A percentile compares a stretch with the other conserved stretches of the same genome.
These are phyloP conservation scores for Pygocentrus nattereri DNA, from an alignment of 2,797 vertebrate species.

Conservation along the genomic window DNA sequence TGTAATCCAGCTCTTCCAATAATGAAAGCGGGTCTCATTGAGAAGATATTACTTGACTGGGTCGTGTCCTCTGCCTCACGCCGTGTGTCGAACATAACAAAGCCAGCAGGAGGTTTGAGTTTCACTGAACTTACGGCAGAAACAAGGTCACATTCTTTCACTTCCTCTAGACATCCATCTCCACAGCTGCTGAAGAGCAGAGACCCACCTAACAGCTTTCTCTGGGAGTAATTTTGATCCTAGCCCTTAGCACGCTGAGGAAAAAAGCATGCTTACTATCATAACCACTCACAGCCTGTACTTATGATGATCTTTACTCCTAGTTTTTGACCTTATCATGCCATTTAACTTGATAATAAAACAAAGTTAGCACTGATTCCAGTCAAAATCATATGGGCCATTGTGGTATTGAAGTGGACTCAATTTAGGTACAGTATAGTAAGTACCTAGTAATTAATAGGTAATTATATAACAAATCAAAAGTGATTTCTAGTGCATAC, in stretches of 20 bases:
- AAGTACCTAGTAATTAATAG: no score
- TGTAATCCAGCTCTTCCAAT: not conserved
- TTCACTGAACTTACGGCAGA: conserved; percentile 27
- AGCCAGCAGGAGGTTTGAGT: conserved; percentile 16
- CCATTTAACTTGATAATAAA: not conserved
- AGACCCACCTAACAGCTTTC: conserved; percentile 48
- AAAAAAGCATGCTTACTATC: conserved; percentile 13
- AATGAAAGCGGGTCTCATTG: conserved; percentile 5
- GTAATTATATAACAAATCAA: no score
- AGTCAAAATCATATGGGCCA: not conserved
- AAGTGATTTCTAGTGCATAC: no score
- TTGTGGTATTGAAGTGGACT: not conserved
- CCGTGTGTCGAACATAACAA: not conserved
- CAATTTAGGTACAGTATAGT: no score
- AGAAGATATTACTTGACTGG: not conserved
- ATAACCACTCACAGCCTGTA: not conserved
- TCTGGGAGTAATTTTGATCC: conserved; percentile 44
- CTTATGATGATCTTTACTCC: not conserved
- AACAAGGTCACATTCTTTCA: conserved; percentile 34
- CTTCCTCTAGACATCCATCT: conserved; percentile 19
- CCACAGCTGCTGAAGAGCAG: conserved; percentile 24
- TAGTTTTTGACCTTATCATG: conserved; percentile 4
- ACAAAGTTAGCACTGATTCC: not conserved
- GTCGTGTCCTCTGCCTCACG: conserved; percentile 8
- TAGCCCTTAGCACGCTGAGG: conserved; percentile 18